Conservation (phyloP, 2,113 vertebrate species). For the Dipodomys stephensi region DNA sequence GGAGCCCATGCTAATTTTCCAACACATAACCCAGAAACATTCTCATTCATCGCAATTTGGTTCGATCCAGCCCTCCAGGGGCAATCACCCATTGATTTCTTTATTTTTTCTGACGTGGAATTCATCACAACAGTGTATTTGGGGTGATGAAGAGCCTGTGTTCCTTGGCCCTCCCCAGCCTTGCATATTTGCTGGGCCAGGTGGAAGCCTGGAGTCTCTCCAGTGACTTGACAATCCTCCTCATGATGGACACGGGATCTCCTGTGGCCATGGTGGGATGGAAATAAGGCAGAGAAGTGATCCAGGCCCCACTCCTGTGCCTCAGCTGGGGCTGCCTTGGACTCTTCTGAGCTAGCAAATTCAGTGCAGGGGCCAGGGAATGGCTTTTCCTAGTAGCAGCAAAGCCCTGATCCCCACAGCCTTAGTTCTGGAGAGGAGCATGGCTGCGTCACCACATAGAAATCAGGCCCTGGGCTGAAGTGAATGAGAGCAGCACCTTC, state of each 20-base stretch:
- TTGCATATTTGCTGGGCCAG: not conserved
- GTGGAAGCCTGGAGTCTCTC: not conserved
- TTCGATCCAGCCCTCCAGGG: slow-evolving; percentile 61
- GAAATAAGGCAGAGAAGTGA: not conserved
- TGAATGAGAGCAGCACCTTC: no score
- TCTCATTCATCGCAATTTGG: slow-evolving; percentile 74
- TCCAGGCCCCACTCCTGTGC: not conserved
- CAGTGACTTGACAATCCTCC: not conserved
- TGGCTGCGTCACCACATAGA: no score
- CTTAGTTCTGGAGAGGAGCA: not conserved
- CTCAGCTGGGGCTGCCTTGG: not conserved
- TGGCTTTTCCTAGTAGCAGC: not conserved
- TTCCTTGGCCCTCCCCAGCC: fast-evolving
- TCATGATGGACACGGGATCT: not conserved
- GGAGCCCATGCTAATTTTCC: slow-evolving; percentile 77
- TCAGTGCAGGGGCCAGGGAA: not conserved
- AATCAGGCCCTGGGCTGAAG: not conserved
- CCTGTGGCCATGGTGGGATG: not conserved
- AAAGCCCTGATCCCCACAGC: not conserved
- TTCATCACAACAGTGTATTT: slow-evolving; percentile 63
- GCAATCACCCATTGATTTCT: slow-evolving; percentile 59
- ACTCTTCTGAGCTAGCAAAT: fast-evolving
- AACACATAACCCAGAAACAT: slow-evolving; percentile 72
- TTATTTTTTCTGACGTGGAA: slow-evolving; percentile 59
- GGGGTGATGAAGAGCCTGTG: not conserved